phyloP scores from a whole-genome alignment of 2,888 invertebrate genomes.

The Sarcophaga subvicina region DNA sequence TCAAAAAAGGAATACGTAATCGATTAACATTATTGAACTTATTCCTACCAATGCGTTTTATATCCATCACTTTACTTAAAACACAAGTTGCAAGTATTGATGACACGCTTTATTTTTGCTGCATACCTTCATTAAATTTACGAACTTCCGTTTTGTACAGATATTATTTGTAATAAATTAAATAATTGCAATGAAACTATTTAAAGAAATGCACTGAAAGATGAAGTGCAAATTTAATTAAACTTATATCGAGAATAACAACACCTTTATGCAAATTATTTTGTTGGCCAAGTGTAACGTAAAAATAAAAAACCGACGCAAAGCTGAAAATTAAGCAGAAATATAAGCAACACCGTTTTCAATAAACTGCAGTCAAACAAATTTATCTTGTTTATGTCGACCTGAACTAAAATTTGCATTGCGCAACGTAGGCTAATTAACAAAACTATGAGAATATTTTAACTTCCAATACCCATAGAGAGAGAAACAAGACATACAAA shows the following conservation, averaged over 20 bases:
- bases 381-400: background rate
- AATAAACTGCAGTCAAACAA: conserved; percentile 39
- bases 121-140: too few species aligned
- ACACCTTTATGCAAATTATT: conserved; percentile 68
- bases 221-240: conserved; percentile 71
- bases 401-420: conserved; percentile 40
- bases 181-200: too few species aligned
- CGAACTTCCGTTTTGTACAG: too few species aligned
- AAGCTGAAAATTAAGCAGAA: conserved; percentile 56
- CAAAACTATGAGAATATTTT: conserved; percentile 70
- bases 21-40: too few species aligned
- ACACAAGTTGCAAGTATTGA: too few species aligned
- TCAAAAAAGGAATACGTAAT: too few species aligned
- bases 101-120: too few species aligned
- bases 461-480: conserved; percentile 58
- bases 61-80: too few species aligned
- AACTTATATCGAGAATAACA: conserved; percentile 70
- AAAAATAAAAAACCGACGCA: conserved; percentile 9
- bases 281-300: conserved; percentile 26
- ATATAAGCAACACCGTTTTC: conserved; percentile 36
- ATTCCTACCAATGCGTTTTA: too few species aligned
- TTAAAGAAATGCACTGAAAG: too few species aligned
- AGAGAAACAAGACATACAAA: too few species aligned
- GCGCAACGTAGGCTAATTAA: conserved; percentile 70
- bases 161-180: too few species aligned